Base-by-base conservation (phyloP, 2,888 invertebrate species). In the Temnothorax rugatulus region DNA sequence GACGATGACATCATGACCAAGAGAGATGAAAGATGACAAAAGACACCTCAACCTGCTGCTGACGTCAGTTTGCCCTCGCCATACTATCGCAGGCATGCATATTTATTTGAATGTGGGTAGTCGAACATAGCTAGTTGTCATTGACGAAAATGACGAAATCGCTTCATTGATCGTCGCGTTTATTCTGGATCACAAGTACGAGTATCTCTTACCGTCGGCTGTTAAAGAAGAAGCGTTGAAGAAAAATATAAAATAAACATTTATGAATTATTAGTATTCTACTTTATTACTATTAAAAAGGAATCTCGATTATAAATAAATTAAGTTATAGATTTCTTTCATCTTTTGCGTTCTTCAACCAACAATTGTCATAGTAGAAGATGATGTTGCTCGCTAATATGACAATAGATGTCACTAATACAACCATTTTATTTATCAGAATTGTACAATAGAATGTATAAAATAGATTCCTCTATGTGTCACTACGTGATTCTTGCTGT, bases 1-100 rank as follows among this genome's bases (percentile, higher is more conserved):
- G 77, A 50, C 38, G 29, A 38, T 83, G 85, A 85, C 59, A 34
- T 85, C 83, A 83, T 59, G 47, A 47, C 34, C 13, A 59, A 15
- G 11, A 69, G 29, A 76, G 54, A 47, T 41, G 18, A 34, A 82
- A 52, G 47, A 74, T 73, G 68, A 82, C 71, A 84, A 61, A 54
- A 71, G 50, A 44, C 68, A 52, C 15, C 50, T 82, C 34, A 82
- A 85, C 77, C 64, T 86, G 68, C 74, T 63, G 71, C 44, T 88
- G 87, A 88, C 88, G 84, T 88, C 87, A 88, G 74, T 68, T 73
- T 74, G 47, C 21, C 47, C 25, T 57, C 59, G 47, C 47, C 47
- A 25, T 47, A 38, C 44, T 34, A n/a, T 57, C 44, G 4, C 38
- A 73, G n/a, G 47, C 59, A 71, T 81, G n/a, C 57, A 73, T 59